phyloP scores from a whole-genome alignment of 2,888 invertebrate species.

The Amphipoea lucens region DNA sequence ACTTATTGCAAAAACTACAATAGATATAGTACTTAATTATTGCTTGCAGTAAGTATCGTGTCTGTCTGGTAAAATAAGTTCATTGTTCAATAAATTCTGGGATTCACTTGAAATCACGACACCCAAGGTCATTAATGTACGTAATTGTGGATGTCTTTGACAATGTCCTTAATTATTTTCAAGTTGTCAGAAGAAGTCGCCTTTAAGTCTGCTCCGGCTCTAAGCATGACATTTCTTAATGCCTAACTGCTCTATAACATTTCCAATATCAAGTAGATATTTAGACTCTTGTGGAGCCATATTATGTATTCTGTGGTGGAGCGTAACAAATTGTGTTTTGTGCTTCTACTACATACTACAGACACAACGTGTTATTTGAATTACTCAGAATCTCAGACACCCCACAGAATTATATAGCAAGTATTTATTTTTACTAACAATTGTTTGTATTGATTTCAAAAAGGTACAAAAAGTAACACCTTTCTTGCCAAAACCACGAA shows the following conservation, averaged over 20 bases:
- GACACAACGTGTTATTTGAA: not conserved
- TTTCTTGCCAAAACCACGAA: no score
- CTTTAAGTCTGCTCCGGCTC: not conserved
- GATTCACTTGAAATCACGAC: not conserved
- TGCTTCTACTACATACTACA: not conserved
- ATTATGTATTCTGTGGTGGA: no score
- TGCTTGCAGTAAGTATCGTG: not conserved
- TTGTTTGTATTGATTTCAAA: no score
- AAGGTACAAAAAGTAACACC: no score
- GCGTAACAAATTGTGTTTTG: not conserved
- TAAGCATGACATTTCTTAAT: not conserved
- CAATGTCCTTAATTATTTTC: not conserved
- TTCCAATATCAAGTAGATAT: conserved; percentile 2
- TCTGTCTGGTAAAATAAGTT: not conserved
- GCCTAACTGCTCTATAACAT: not conserved
- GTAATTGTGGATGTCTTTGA: not conserved
- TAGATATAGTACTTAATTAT: not conserved
- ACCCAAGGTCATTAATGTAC: not conserved
- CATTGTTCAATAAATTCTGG: not conserved
- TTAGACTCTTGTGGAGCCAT: conserved; percentile 3
- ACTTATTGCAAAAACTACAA: not conserved
- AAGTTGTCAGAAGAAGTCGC: not conserved
- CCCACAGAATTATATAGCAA: not conserved
- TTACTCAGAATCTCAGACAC: not conserved
- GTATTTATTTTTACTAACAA: not conserved